Conservation (phyloP, 2,888 invertebrate genomes). For the Lasioglossum malachurum region DNA sequence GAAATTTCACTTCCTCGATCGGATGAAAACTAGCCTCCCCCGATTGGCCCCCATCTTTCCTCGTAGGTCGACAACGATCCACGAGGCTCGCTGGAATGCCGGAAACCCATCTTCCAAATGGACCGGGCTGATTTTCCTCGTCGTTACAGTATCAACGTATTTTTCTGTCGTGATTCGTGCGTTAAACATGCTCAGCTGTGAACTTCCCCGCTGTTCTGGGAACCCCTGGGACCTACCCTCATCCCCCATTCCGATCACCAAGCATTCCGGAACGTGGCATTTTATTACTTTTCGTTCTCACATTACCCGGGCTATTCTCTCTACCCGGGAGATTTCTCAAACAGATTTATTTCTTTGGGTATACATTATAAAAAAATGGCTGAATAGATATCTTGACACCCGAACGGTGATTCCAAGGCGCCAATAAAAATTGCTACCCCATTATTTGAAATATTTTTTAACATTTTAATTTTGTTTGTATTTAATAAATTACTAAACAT, state of each 20-base stretch:
- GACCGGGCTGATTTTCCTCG: background rate
- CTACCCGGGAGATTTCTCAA: too few species aligned
- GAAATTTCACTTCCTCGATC: slow-evolving; percentile 31
- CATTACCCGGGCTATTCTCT: too few species aligned
- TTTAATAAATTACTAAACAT: too few species aligned
- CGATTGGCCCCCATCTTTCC: background rate
- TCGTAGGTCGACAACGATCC: slow-evolving; percentile 15
- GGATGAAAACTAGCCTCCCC: background rate
- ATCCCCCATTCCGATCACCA: background rate
- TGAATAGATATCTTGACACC: too few species aligned
- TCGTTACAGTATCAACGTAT: background rate
- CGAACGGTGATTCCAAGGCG: too few species aligned
- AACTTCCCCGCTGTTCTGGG: background rate
- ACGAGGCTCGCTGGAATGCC: background rate
- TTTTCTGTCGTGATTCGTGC: background rate
- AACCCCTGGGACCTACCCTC: background rate
- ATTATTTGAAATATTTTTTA: too few species aligned
- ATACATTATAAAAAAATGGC: too few species aligned
- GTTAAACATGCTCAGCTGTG: background rate
- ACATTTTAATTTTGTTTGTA: too few species aligned
- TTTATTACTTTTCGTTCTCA: background rate
- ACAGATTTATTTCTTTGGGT: too few species aligned
- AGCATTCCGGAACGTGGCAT: background rate
- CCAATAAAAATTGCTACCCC: too few species aligned
- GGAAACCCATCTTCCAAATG: background rate